Percentiles rank a stretch among this genome's conserved stretches.
Evolutionary conservation across 2,113 vertebrate species (phyloP).

Genomic region (Amia ocellicauda): DNA sequence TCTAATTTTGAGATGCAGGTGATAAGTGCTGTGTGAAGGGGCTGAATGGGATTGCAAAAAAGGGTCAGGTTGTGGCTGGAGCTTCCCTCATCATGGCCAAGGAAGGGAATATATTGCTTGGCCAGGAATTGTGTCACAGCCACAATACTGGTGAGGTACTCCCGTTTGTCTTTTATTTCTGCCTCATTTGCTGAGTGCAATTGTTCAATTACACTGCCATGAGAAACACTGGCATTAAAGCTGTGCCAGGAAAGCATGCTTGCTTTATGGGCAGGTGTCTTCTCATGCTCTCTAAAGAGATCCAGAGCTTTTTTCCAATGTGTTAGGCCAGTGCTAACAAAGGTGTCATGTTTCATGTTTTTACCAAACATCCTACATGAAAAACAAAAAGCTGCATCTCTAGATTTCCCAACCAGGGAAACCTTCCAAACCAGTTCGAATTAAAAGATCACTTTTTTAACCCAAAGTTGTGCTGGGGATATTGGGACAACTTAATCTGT

Average conservation of each 20-base stretch:
- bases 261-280: constrained; percentile 16
- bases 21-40: constrained; percentile 7
- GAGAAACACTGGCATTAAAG: constrained; percentile 17
- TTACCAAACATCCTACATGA: constrained; percentile 25
- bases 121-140: constrained; percentile 18
- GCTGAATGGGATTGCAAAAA: neutral
- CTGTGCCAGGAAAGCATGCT: constrained; percentile 14
- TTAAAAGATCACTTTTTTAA: constrained; percentile 18
- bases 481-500: constrained; percentile 16
- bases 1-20: constrained; percentile 10
- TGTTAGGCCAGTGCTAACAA: constrained; percentile 20
- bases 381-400: constrained; percentile 23
- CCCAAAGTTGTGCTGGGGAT: constrained; percentile 16
- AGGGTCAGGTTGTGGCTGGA: constrained; percentile 18
- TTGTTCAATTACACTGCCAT: constrained; percentile 13
- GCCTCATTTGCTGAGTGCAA: constrained; percentile 11
- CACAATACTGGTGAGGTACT: constrained; percentile 9
- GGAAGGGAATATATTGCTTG: constrained; percentile 12
- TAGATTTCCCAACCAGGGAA: constrained; percentile 21
- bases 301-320: constrained; percentile 17
- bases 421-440: constrained; percentile 14
- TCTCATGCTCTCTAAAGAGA: constrained; percentile 18
- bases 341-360: constrained; percentile 10
- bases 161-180: constrained; percentile 16
- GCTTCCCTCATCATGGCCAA: constrained; percentile 9